Percentiles rank a stretch among this genome's conserved stretches.
Conservation (phyloP, 2,113 vertebrate species). For the Hyla sarda region DNA sequence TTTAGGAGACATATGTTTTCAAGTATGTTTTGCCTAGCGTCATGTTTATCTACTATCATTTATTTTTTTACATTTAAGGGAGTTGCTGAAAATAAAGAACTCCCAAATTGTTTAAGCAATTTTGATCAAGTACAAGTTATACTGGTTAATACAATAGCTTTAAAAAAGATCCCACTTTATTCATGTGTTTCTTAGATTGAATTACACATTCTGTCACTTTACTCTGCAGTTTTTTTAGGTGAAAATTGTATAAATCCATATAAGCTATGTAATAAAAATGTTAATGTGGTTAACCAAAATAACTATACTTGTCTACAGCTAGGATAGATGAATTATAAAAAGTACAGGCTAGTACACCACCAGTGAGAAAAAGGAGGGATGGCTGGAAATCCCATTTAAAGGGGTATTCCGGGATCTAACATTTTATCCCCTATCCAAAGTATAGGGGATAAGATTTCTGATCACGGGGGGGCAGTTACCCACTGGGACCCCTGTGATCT, state of each 20-base stretch:
- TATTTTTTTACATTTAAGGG: constrained; percentile 3
- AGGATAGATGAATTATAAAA: background rate
- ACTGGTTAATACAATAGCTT: no score
- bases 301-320: background rate
- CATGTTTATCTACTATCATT: constrained; percentile 14
- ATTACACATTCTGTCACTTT: background rate
- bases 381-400: no score
- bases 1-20: constrained; percentile 46
- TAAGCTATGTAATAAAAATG: no score
- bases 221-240: background rate
- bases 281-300: background rate
- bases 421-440: no score
- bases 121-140: no score
- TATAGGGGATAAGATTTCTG: no score
- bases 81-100: background rate
- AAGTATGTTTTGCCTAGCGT: constrained; percentile 6
- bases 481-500: no score
- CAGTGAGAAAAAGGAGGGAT: background rate
- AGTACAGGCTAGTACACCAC: background rate
- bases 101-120: background rate
- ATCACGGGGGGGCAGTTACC: no score
- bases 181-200: no score
- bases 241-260: background rate
- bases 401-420: no score
- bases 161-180: no score